Evolutionary conservation across 2,888 invertebrate species (phyloP).

Genomic region (Amblyjoppa fuscipennis): DNA sequence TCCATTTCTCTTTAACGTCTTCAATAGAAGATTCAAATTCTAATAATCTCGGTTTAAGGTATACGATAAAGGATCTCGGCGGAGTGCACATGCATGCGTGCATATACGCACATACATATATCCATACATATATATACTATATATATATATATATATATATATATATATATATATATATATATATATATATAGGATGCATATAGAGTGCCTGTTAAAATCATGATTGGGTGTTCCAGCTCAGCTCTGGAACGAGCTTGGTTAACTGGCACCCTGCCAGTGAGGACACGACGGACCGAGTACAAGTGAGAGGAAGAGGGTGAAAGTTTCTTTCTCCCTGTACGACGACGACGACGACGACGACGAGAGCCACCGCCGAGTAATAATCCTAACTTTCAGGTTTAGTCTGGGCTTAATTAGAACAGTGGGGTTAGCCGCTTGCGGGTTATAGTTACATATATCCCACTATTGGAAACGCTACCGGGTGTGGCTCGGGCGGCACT

Average conservation of each 20-base stretch:
- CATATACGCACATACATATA: not conserved
- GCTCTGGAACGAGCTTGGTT: constrained; percentile 62
- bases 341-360: constrained; percentile 40
- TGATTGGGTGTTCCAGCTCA: constrained; percentile 66
- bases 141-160: constrained; percentile 31
- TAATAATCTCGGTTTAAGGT: constrained; percentile 62
- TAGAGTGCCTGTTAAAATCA: constrained; percentile 68
- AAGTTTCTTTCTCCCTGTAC: constrained; percentile 62
- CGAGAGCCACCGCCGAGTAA: constrained; percentile 73
- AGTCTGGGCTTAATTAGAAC: constrained; percentile 83
- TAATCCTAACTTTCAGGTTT: constrained; percentile 83
- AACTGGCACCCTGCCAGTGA: constrained; percentile 65
- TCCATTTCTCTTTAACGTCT: constrained; percentile 65
- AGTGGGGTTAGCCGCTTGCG: constrained; percentile 78
- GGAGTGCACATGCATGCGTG: constrained; percentile 8
- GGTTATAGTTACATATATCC: constrained; percentile 76
- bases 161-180: constrained; percentile 3
- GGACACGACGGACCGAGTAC: constrained; percentile 24
- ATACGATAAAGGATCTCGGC: constrained; percentile 57
- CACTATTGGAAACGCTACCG: constrained; percentile 75
- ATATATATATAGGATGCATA: constrained; percentile 55
- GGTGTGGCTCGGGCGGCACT: constrained; percentile 65
- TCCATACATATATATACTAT: constrained; percentile 1
- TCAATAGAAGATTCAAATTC: constrained; percentile 67
- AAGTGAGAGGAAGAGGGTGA: constrained; percentile 39